These are phyloP conservation scores for Pipra filicauda DNA, from an alignment of 2,113 vertebrate species.

Conservation along the genomic window DNA sequence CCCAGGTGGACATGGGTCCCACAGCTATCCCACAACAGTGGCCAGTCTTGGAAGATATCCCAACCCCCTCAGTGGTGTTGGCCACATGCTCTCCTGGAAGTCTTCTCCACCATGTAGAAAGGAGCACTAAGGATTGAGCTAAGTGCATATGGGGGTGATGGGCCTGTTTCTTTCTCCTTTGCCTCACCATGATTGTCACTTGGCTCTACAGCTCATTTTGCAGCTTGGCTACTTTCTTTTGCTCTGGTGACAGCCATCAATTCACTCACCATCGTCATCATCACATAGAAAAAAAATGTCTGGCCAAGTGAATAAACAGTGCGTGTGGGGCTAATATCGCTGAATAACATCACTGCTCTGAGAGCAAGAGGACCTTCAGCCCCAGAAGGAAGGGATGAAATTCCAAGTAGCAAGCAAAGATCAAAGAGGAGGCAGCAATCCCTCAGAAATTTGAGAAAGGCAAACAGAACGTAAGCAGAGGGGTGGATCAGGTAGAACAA, in stretches of 20 bases:
- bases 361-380: neutral
- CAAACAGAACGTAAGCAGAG: neutral
- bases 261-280: neutral
- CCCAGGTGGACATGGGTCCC: neutral
- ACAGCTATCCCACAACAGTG: neutral
- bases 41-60: neutral
- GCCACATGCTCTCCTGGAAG: neutral
- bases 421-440: neutral
- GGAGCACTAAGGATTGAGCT: neutral
- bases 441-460: neutral
- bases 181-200: neutral
- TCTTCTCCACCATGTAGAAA: neutral
- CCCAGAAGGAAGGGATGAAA: neutral
- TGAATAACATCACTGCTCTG: neutral
- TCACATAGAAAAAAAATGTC: neutral
- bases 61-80: accelerated
- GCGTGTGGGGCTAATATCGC: neutral
- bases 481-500: neutral
- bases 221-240: neutral
- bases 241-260: neutral
- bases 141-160: neutral
- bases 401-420: neutral
- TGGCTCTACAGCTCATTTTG: neutral
- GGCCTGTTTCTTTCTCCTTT: neutral
- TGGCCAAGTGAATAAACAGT: neutral